A percentile compares a stretch with the other conserved stretches of the same genome.
Conservation (phyloP, 2,888 invertebrate genomes). For the Epirrita christyi region DNA sequence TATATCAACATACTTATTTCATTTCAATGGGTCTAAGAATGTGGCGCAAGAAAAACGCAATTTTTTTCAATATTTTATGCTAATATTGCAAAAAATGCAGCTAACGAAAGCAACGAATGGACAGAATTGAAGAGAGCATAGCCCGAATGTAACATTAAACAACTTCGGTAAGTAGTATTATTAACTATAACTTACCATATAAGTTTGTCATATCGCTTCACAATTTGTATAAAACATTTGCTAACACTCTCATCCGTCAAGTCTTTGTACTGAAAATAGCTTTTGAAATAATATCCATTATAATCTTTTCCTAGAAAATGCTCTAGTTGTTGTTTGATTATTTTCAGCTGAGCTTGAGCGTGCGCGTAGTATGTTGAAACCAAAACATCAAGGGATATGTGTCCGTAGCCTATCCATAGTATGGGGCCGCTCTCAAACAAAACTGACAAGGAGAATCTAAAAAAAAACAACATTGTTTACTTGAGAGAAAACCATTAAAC, state of each 20-base stretch:
- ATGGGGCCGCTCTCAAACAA: constrained; percentile 40
- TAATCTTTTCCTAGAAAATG: constrained; percentile 40
- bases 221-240: constrained; percentile 44
- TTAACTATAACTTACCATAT: constrained; percentile 44
- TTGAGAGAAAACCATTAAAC: background rate
- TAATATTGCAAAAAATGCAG: no score
- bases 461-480: constrained; percentile 22
- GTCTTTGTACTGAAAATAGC: constrained; percentile 38
- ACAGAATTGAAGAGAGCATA: no score
- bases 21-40: no score
- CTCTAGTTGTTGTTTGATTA: constrained; percentile 52
- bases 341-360: constrained; percentile 52
- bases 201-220: constrained; percentile 51
- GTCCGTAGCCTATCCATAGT: constrained; percentile 49
- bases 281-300: background rate
- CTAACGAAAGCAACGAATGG: no score
- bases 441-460: constrained; percentile 46
- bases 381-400: constrained; percentile 48
- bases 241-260: constrained; percentile 35
- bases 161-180: no score
- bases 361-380: constrained; percentile 53
- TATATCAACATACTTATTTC: no score
- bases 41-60: no score
- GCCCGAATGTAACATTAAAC: no score
- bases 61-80: no score